Conservation (phyloP, 2,888 invertebrate genomes). For the Stenolophus ochropezus region DNA sequence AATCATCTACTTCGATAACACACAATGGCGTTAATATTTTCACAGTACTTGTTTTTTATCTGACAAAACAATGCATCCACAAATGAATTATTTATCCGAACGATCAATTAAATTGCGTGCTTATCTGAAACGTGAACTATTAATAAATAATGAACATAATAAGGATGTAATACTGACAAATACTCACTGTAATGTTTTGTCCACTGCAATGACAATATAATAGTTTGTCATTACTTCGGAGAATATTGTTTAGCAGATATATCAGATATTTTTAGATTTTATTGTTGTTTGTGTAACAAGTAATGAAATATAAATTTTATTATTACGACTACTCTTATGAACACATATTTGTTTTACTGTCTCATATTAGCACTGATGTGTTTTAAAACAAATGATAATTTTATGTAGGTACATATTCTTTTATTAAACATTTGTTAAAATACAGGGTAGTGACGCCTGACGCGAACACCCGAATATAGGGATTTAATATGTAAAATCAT, state of each 20-base stretch:
- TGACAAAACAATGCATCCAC: neutral
- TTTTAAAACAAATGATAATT: too few relatives aligned
- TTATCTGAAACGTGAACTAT: neutral
- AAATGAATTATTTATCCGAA: neutral
- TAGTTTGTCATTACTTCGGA: neutral
- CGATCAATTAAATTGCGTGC: constrained; percentile 23
- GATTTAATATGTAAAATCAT: too few relatives aligned
- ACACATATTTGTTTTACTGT: too few relatives aligned
- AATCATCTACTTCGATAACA: too few relatives aligned
- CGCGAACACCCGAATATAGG: too few relatives aligned
- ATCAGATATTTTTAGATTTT: neutral
- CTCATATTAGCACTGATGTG: too few relatives aligned
- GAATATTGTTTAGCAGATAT: neutral
- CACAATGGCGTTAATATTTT: too few relatives aligned
- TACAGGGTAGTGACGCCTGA: too few relatives aligned
- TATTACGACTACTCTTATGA: neutral
- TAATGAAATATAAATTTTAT: neutral
- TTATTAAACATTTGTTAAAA: too few relatives aligned
- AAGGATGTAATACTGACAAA: neutral
- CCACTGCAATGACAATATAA: neutral
- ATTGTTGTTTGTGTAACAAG: neutral
- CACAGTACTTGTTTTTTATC: too few relatives aligned
- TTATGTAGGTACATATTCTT: too few relatives aligned
- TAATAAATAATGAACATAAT: neutral
- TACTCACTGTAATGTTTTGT: neutral